Conservation (phyloP, 2,113 vertebrate genomes). For the Corythornis cristatus region DNA sequence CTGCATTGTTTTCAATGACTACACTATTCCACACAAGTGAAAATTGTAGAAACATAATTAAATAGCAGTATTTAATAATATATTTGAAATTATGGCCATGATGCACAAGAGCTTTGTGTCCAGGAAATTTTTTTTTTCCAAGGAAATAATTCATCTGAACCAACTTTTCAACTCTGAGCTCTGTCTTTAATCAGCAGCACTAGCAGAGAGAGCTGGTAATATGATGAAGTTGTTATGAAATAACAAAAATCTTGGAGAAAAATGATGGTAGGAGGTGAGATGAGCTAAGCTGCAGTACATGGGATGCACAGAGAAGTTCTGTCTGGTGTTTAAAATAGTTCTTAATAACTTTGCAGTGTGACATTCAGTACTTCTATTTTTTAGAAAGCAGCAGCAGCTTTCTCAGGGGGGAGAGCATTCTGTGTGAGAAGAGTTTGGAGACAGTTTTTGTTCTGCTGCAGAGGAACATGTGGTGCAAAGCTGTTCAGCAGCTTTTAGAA, state of each 20-base stretch:
- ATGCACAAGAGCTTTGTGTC: not conserved
- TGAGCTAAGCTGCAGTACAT: not conserved
- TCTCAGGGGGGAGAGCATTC: not conserved
- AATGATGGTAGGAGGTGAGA: not conserved
- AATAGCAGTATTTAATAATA: not conserved
- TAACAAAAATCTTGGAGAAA: not conserved
- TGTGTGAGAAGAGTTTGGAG: not conserved
- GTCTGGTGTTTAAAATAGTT: not conserved
- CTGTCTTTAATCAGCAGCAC: not conserved
- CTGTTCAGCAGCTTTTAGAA: not conserved
- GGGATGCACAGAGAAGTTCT: not conserved
- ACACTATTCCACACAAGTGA: not conserved
- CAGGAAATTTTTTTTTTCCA: not conserved
- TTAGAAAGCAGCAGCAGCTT: slow-evolving; percentile 31
- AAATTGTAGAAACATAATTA: not conserved
- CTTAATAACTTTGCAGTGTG: not conserved
- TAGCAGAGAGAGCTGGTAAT: not conserved
- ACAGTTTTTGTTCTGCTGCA: not conserved
- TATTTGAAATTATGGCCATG: accelerated
- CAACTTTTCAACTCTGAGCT: not conserved
- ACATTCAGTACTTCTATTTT: not conserved
- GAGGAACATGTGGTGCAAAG: slow-evolving; percentile 33
- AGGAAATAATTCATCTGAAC: not conserved
- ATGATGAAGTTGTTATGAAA: not conserved
- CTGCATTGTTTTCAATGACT: not conserved